phyloP scores from a whole-genome alignment of 2,888 invertebrate genomes.

The Deilephila porcellus region DNA sequence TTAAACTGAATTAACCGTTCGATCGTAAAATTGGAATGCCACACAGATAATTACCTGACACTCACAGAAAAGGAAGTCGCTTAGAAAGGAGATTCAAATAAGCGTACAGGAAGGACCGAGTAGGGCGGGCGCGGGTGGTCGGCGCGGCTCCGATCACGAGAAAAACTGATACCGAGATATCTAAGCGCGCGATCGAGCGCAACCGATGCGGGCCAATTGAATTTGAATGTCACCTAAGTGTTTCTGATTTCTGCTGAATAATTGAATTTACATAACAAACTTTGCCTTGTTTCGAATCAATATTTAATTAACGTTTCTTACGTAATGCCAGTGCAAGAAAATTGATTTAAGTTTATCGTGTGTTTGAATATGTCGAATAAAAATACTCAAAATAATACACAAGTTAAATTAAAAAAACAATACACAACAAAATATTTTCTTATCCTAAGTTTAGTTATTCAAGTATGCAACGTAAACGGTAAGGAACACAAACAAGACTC shows the following conservation, averaged over 20 bases:
- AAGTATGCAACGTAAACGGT: not conserved
- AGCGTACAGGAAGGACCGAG: conserved; percentile 76
- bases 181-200: conserved; percentile 63
- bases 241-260: conserved; percentile 44
- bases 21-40: conserved; percentile 85
- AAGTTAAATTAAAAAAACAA: not conserved
- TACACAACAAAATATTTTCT: not conserved
- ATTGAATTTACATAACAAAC: conserved; percentile 13
- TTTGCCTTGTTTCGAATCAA: not conserved
- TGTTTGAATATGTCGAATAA: not conserved
- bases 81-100: conserved; percentile 82
- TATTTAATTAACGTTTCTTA: conserved; percentile 12
- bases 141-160: conserved; percentile 60
- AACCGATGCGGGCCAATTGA: conserved; percentile 70
- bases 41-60: conserved; percentile 85
- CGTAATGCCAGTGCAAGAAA: conserved; percentile 32
- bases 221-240: conserved; percentile 51
- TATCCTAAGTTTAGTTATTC: not conserved
- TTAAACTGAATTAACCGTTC: conserved; percentile 85
- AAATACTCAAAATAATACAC: not conserved
- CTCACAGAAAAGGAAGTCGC: conserved; percentile 84
- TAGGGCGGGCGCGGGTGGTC: conserved; percentile 62
- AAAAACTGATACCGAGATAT: conserved; percentile 72
- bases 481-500: not conserved
- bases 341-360: conserved; percentile 1